Conservation (phyloP, 2,113 vertebrate species). For the Panthera uncia region DNA sequence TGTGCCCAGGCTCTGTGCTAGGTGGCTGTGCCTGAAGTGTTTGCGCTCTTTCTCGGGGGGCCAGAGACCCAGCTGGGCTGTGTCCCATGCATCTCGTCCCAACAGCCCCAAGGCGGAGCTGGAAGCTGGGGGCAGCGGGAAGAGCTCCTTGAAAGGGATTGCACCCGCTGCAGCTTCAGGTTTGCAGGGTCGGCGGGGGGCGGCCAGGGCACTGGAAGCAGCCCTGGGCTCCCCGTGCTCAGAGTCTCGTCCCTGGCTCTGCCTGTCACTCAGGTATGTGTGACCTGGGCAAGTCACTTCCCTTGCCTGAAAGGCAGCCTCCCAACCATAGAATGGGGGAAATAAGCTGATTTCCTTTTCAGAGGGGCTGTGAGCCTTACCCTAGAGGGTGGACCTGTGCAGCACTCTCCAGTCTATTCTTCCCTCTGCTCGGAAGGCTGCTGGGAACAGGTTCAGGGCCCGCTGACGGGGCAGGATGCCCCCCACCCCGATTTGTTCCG, state of each 20-base stretch:
- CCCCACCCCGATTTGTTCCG: not conserved
- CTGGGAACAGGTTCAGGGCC: not conserved
- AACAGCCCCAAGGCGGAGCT: not conserved
- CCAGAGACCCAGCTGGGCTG: not conserved
- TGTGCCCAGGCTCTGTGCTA: not conserved
- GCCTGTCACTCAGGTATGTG: not conserved
- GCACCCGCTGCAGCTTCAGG: not conserved
- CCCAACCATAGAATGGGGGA: not conserved
- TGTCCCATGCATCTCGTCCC: not conserved
- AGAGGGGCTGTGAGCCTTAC: not conserved
- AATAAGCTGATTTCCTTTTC: not conserved
- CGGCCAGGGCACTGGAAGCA: not conserved
- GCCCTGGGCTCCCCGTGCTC: not conserved
- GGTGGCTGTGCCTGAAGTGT: not conserved
- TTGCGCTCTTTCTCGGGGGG: not conserved
- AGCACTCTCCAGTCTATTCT: not conserved
- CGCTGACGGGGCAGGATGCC: not conserved
- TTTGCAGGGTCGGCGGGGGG: not conserved
- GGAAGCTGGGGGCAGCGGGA: not conserved
- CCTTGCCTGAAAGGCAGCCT: conserved; percentile 21
- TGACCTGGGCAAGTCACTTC: not conserved
- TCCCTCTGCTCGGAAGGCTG: not conserved
- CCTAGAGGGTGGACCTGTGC: accelerated
- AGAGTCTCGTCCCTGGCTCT: not conserved
- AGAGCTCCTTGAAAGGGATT: not conserved